phyloP scores from a whole-genome alignment of 2,797 vertebrate genomes.

The Tenualosa ilisha region DNA sequence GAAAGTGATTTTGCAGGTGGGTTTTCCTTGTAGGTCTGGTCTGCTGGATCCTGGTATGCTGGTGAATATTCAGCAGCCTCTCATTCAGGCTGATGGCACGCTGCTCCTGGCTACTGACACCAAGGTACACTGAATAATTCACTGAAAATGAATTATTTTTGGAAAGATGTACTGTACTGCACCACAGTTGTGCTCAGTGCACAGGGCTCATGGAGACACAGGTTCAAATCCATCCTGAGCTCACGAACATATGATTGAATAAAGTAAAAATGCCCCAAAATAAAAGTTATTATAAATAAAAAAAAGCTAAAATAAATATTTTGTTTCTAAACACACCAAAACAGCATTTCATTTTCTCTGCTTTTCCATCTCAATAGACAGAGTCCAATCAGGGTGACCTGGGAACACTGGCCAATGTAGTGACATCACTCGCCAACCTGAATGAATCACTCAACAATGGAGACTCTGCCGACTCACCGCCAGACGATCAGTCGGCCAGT shows the following conservation, averaged over 20 bases:
- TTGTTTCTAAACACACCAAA: neutral
- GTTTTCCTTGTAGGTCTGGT: conserved; percentile 68
- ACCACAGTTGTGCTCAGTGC: no score
- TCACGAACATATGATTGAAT: no score
- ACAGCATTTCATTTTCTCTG: neutral
- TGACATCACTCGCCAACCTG: conserved; percentile 92
- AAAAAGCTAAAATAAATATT: no score
- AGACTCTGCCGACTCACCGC: conserved; percentile 83
- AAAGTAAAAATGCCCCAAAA: no score
- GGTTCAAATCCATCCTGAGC: no score
- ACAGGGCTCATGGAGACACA: no score
- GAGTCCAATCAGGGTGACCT: conserved; percentile 91
- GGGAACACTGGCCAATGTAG: conserved; percentile 94
- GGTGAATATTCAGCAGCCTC: conserved; percentile 96
- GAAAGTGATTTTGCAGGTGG: no score
- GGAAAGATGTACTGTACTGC: no score
- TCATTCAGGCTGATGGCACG: conserved; percentile 92
- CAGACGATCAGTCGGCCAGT: conserved; percentile 88
- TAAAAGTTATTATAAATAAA: no score
- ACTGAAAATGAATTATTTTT: neutral
- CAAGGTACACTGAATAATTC: conserved; percentile 82
- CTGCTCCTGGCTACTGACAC: conserved; percentile 88
- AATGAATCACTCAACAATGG: conserved; percentile 86
- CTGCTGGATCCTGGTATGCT: conserved; percentile 97
- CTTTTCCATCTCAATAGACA: conserved; percentile 68